Percentiles rank a stretch among this genome's conserved stretches.
Evolutionary conservation across 1,140 invertebrate species (phyloP).

Genomic region (Neotoxoptera formosana): DNA sequence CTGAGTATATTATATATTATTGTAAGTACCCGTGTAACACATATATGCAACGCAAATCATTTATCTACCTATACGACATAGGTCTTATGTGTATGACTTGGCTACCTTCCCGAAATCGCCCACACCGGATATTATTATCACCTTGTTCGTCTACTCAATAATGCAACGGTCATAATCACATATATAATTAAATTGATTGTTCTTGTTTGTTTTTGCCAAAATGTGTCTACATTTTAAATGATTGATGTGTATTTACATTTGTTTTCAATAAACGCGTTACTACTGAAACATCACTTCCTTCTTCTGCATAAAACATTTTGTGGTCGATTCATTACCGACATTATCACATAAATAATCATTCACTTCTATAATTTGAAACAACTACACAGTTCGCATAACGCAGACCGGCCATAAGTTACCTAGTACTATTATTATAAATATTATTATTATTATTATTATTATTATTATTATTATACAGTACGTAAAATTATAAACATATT

Average conservation of each 20-base stretch:
- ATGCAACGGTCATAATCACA: background rate
- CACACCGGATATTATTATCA: background rate
- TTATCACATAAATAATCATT: background rate
- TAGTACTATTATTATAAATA: background rate
- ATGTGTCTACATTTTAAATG: background rate
- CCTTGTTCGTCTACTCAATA: background rate
- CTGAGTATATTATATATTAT: too few species aligned
- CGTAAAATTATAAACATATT: constrained; percentile 5
- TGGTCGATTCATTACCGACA: background rate
- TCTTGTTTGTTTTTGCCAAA: background rate
- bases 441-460: background rate
- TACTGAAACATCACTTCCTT: background rate
- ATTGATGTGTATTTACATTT: background rate
- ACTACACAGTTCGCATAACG: background rate
- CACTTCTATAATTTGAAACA: background rate
- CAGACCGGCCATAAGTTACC: background rate
- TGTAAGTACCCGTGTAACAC: background rate
- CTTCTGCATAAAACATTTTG: background rate
- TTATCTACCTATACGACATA: background rate
- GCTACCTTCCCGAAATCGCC: constrained; percentile 16
- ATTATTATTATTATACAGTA: background rate
- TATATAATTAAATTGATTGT: background rate
- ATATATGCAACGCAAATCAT: background rate
- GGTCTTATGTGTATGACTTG: background rate
- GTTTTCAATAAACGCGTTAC: background rate